Evolutionary conservation across 2,888 invertebrate species (phyloP), one percentile per base, ranked within the genome.

Genomic region (Ceriagrion tenellum): DNA sequence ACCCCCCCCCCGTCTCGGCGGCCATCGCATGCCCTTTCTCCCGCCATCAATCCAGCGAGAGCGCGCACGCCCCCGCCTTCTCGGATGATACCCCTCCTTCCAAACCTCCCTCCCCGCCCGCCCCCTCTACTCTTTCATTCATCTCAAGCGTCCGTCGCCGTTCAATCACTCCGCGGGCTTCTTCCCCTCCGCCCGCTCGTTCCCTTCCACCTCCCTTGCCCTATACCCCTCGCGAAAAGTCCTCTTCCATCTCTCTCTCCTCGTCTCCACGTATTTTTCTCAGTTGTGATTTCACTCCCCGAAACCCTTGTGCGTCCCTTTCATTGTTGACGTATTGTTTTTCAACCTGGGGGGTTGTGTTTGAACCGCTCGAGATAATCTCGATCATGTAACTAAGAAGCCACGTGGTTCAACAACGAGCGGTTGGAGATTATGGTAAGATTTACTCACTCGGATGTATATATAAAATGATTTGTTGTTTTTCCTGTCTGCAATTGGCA

Each of bases 131-230:
- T 93, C 74, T 20, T 74, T 90, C 91, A 35, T 95, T 90, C 74
- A 35, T 40, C 59, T 55, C 63, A 35, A 23, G 55, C 40, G 74
- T 74, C 90, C 81, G 69, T 20, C 47, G 47, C 91, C 55, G 69
- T 95, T 90, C 69, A 90, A 63, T 69, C 89, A 90, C 90, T 56
- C 90, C 90, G 23, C 88, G 30, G 20, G 59, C 69, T 47, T 2
- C 55, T 90, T 95, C 95, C 55, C 55, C 63, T 35, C 40, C 35
- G 56, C 23, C 95, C 40, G 47, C 26, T 69, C 26, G 8, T n/a
- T 69, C 12, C 26, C 69, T 69, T 2, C 47, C 47, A 8, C 47
- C 47, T 2, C 8, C 47, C 47, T 47, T 47, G 8, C 4, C 47
- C 59, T 47, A 47, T 47, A 47, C 47, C 47, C 47, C 8, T 47